Percentiles rank a stretch among this genome's conserved stretches.
phyloP scores from a whole-genome alignment of 2,797 vertebrate genomes.

The Coracias cyanogaster region DNA sequence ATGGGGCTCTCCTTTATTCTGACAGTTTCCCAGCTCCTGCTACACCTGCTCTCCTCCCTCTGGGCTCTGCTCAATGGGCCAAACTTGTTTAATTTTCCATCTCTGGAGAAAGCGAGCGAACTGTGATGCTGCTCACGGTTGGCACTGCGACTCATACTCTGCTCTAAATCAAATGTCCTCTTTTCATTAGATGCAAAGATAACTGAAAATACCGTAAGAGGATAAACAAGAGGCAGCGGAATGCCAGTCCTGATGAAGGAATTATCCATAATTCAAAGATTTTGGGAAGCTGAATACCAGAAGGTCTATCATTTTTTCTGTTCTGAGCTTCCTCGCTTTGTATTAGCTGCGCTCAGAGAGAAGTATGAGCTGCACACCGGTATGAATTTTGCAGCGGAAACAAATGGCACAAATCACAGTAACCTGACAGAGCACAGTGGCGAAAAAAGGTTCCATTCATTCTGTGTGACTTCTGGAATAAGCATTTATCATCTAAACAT shows the following conservation, averaged over 20 bases:
- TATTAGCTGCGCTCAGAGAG: not conserved
- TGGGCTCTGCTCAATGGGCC: not conserved
- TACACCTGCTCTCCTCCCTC: not conserved
- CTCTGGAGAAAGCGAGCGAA: not conserved
- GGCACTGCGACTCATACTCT: not conserved
- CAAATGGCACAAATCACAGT: slow-evolving; percentile 21
- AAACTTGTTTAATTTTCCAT: not conserved
- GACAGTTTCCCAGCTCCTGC: not conserved
- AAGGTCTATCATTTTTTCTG: not conserved
- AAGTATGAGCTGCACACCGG: not conserved
- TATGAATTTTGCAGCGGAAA: slow-evolving; percentile 23
- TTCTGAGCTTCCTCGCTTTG: not conserved
- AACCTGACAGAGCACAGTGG: not conserved
- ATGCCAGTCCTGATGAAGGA: not conserved
- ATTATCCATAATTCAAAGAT: not conserved
- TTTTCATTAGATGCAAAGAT: not conserved
- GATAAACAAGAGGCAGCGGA: slow-evolving; percentile 10
- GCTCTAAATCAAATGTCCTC: not conserved
- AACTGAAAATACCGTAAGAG: not conserved
- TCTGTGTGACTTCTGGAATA: not conserved
- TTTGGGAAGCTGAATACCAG: not conserved
- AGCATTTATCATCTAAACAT: not conserved
- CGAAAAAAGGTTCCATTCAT: not conserved
- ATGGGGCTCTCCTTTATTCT: not conserved
- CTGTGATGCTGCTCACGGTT: not conserved